Percentiles rank a stretch among this genome's conserved stretches.
Conservation (phyloP, 2,113 vertebrate genomes). For the Sebastes fasciatus region DNA sequence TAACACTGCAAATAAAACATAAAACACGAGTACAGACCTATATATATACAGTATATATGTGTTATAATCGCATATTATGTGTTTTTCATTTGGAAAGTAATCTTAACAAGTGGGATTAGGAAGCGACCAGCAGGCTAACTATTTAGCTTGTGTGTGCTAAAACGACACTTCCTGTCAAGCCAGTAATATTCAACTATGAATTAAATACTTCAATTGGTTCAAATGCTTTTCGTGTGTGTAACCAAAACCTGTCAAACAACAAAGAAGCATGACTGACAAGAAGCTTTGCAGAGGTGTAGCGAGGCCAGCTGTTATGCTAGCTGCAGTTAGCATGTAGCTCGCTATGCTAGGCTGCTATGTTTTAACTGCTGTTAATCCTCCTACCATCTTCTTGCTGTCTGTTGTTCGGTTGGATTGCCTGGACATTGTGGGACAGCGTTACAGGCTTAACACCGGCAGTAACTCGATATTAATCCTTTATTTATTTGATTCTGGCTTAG, state of each 20-base stretch:
- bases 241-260: background rate
- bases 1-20: background rate
- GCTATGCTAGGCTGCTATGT: background rate
- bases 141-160: constrained; percentile 17
- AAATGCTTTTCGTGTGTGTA: background rate
- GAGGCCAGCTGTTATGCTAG: background rate
- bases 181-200: background rate
- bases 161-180: background rate
- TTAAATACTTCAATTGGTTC: background rate
- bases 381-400: constrained; percentile 99
- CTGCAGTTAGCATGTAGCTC: constrained; percentile 43
- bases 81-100: background rate
- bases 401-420: constrained; percentile 92
- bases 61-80: background rate
- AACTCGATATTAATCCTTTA: constrained; percentile 76
- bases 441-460: constrained; percentile 39
- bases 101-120: background rate
- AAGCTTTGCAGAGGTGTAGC: background rate
- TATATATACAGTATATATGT: background rate
- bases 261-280: background rate
- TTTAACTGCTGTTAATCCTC: constrained; percentile 26
- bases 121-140: background rate
- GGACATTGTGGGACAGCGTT: constrained; percentile 88
- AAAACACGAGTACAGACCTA: background rate
- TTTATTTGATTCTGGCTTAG: constrained; percentile 73